Evolutionary conservation across 2,113 vertebrate species (phyloP).

Genomic region (Corvus hawaiiensis): DNA sequence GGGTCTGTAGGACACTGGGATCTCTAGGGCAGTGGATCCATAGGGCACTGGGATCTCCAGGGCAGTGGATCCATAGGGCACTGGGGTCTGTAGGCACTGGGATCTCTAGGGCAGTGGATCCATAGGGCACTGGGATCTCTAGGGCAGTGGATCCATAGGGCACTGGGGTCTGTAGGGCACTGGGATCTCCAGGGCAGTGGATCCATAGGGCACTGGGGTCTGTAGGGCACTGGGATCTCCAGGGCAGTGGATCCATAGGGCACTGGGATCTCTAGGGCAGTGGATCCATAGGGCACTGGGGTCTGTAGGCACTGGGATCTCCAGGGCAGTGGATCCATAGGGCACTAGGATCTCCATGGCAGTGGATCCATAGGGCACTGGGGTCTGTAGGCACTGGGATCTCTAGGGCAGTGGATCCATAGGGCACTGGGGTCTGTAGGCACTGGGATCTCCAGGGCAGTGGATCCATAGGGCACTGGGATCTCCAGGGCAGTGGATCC

Average conservation of each 20-base stretch:
- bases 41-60: neutral
- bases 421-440: neutral
- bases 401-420: neutral
- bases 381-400: neutral
- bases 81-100: too few species aligned
- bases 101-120: neutral
- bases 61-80: neutral
- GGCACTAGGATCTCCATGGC: neutral
- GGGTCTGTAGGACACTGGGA: too few species aligned
- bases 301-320: too few species aligned
- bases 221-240: too few species aligned
- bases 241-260: neutral
- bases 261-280: neutral
- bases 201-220: neutral
- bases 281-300: too few species aligned
- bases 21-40: too few species aligned
- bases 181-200: neutral
- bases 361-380: neutral
- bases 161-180: fast-evolving
- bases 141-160: neutral
- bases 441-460: fast-evolving
- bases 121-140: fast-evolving
- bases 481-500: neutral
- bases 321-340: too few species aligned
- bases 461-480: neutral